Conservation (phyloP, 1,140 invertebrate genomes). For the Drosophila bocki region DNA sequence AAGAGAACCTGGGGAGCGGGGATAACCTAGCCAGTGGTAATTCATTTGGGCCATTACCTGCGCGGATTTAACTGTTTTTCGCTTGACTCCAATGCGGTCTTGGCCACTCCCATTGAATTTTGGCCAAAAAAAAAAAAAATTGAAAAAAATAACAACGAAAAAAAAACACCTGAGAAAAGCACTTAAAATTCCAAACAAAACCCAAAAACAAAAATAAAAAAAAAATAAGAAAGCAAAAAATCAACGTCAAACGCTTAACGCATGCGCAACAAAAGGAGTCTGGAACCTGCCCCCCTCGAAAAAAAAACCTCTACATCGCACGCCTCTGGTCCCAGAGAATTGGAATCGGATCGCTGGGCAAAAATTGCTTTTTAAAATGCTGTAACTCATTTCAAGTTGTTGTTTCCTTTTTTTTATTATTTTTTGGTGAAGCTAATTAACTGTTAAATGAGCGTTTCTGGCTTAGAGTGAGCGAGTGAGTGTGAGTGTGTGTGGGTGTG, state of each 20-base stretch:
- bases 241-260: constrained; percentile 62
- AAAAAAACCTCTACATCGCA: not conserved
- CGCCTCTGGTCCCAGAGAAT: constrained; percentile 8
- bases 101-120: constrained; percentile 27
- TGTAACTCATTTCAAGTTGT: constrained; percentile 34
- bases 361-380: constrained; percentile 48
- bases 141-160: not conserved
- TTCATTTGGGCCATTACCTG: constrained; percentile 41
- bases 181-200: constrained; percentile 52
- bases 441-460: constrained; percentile 39
- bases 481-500: constrained; percentile 9
- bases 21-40: constrained; percentile 31
- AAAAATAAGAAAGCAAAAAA: constrained; percentile 17
- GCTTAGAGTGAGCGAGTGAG: not conserved
- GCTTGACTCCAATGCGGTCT: constrained; percentile 14
- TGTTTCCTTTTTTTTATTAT: not conserved
- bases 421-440: constrained; percentile 26
- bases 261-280: constrained; percentile 68
- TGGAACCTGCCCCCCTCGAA: not conserved
- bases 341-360: constrained; percentile 43
- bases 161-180: constrained; percentile 47
- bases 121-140: constrained; percentile 9
- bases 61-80: constrained; percentile 46
- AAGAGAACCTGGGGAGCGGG: not conserved
- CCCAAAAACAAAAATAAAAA: not conserved